These are phyloP conservation scores for Dasysyrphus tricinctus DNA, from an alignment of 2,888 invertebrate species.

Conservation along the genomic window DNA sequence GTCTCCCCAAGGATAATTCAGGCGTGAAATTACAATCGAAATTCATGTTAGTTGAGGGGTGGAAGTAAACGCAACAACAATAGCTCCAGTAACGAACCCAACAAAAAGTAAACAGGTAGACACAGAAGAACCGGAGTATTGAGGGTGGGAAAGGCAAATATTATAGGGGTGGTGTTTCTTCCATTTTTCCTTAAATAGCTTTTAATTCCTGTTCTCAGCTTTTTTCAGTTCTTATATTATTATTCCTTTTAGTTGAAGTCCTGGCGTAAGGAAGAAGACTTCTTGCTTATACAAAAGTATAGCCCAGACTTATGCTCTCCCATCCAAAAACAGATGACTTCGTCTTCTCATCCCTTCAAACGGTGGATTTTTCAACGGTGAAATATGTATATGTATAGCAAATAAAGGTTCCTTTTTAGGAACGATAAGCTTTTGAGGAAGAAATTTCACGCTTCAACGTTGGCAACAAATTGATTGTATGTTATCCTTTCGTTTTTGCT, in stretches of 20 bases:
- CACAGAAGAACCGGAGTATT: not conserved
- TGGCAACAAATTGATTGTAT: slow-evolving; percentile 63
- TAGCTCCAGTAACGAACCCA: slow-evolving; percentile 50
- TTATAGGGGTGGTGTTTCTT: slow-evolving; percentile 45
- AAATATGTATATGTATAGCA: slow-evolving; percentile 14
- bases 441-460: slow-evolving; percentile 68
- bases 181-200: slow-evolving; percentile 48
- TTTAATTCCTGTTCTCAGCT: slow-evolving; percentile 59
- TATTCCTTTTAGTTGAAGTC: slow-evolving; percentile 22
- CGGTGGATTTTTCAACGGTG: slow-evolving; percentile 58
- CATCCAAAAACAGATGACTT: not conserved
- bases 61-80: slow-evolving; percentile 15
- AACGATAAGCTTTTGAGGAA: slow-evolving; percentile 35
- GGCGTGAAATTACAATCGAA: slow-evolving; percentile 83
- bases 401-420: slow-evolving; percentile 44
- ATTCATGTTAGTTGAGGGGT: slow-evolving; percentile 72
- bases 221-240: slow-evolving; percentile 8
- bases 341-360: slow-evolving; percentile 35
- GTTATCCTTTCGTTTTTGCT: slow-evolving; percentile 42
- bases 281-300: not conserved
- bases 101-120: slow-evolving; percentile 59
- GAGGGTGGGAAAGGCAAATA: slow-evolving; percentile 4
- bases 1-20: slow-evolving; percentile 82
- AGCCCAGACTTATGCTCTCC: slow-evolving; percentile 3
- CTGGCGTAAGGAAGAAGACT: slow-evolving; percentile 13